These are phyloP conservation scores for Tiliqua scincoides DNA, from an alignment of 2,113 vertebrate species.

Conservation along the genomic window DNA sequence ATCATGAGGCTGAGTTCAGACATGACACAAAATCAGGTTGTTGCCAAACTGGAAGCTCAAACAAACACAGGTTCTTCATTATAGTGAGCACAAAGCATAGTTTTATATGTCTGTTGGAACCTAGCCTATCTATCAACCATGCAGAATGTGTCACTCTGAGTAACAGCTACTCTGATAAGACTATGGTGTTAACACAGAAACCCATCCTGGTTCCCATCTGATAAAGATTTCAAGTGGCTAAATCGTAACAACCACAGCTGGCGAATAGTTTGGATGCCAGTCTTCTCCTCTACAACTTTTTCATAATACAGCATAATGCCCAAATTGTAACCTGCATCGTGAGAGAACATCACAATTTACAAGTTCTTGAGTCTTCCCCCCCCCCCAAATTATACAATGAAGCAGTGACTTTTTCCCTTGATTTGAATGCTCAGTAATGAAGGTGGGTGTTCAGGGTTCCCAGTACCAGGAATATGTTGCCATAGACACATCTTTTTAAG, in stretches of 20 bases:
- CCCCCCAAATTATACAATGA: constrained; percentile 52
- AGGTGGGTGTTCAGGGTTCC: constrained; percentile 56
- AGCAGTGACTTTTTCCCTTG: constrained; percentile 48
- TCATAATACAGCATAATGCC: neutral
- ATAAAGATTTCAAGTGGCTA: constrained; percentile 15
- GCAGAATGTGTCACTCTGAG: neutral
- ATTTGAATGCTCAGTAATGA: constrained; percentile 54
- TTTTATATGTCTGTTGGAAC: too few relatives aligned
- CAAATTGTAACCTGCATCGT: neutral
- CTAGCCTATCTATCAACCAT: too few relatives aligned
- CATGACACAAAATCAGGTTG: too few relatives aligned
- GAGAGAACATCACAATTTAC: constrained; percentile 15
- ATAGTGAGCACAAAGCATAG: too few relatives aligned
- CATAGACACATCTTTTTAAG: constrained; percentile 74
- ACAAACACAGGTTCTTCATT: too few relatives aligned
- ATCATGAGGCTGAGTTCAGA: too few relatives aligned
- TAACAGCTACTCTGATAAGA: neutral
- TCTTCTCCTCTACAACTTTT: constrained; percentile 10
- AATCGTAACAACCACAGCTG: constrained; percentile 11
- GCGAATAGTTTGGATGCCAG: neutral
- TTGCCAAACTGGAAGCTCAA: too few relatives aligned
- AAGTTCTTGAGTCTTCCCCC: constrained; percentile 53
- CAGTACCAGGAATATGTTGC: constrained; percentile 67
- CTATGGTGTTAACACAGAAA: neutral
- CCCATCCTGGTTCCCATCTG: constrained; percentile 1